Evolutionary conservation across 1,140 invertebrate genomes (phyloP), one percentile per base, ranked within the genome.

Genomic region (Archegozetes longisetosus): DNA sequence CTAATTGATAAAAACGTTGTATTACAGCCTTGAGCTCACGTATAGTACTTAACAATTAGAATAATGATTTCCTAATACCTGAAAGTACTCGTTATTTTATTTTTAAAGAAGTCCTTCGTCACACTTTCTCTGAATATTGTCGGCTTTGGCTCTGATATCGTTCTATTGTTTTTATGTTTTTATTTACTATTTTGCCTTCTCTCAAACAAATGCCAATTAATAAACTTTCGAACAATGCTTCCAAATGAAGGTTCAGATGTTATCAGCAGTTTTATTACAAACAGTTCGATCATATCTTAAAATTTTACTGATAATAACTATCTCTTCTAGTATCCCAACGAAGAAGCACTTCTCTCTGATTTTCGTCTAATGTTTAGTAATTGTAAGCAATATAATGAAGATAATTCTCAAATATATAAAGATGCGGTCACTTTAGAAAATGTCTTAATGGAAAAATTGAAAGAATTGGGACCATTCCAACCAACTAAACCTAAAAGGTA

Each of bases 311-410:
- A 40, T 9, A 40, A 40, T 40, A 17, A 40, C 17, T 9, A 40
- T 62, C 50, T 48, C 55, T 53, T 66, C 27, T 66, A 77, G 75
- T 78, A 86, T 71, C 71, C 75, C 58, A 77, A 66, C 60, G 81
- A 84, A 67, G 77, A 78, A 48, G 78, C 81, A 67, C 71, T 85
- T 50, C 73, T 85, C 53, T 74, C 74, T 56, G 84, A 86, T 72
- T 82, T 86, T 67, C 79, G 82, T 61, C 74, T 91, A 17, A 95
- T 98, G 91, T 96, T 97, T 72, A 82, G 82, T 54, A 97, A 97
- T 73, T 96, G 92, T 68, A 82, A 89, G 0, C 84, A 88, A 66
- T 97, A 92, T 70, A 98, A 98, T 71, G 92, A 96, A 74, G 91
- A 95, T 73, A 84, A 86, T 26, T 95, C 91, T 0, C 81, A 85